phyloP scores from a whole-genome alignment of 2,797 vertebrate species.

The Onychomys torridus region DNA sequence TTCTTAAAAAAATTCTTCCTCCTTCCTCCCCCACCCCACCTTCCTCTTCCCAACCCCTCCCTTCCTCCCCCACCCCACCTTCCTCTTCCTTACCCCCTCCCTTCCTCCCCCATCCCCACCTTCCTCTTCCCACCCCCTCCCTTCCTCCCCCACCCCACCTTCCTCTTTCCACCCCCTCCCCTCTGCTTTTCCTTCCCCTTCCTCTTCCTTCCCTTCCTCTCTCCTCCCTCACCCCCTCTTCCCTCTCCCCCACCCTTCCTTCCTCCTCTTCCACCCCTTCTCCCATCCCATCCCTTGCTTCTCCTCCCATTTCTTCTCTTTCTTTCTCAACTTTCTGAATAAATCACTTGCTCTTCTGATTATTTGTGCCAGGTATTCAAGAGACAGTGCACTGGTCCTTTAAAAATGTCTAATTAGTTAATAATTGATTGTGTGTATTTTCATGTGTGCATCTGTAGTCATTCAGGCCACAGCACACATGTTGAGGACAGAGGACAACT shows the following conservation, averaged over 20 bases:
- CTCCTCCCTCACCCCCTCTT: too few relatives aligned
- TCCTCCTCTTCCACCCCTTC: too few relatives aligned
- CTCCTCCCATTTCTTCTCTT: not conserved
- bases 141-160: too few relatives aligned
- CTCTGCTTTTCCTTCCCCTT: too few relatives aligned
- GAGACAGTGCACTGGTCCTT: not conserved
- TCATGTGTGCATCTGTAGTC: not conserved
- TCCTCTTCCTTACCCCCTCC: too few relatives aligned
- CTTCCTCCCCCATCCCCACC: too few relatives aligned
- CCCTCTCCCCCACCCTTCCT: rapidly evolving
- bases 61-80: not conserved
- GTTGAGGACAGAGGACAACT: not conserved
- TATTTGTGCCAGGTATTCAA: not conserved
- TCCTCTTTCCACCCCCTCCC: too few relatives aligned
- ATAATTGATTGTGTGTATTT: not conserved
- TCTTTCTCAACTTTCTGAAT: not conserved
- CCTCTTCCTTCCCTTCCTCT: not conserved
- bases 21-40: too few relatives aligned
- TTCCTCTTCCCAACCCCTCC: too few relatives aligned
- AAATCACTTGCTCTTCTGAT: not conserved
- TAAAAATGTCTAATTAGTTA: too few relatives aligned
- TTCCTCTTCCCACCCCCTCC: too few relatives aligned
- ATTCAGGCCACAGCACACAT: not conserved
- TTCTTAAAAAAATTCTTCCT: not conserved
- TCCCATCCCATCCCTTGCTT: not conserved